Evolutionary conservation across 2,113 vertebrate species (phyloP), one percentile per base, ranked within the genome.

Genomic region (Ceyx melanurus): DNA sequence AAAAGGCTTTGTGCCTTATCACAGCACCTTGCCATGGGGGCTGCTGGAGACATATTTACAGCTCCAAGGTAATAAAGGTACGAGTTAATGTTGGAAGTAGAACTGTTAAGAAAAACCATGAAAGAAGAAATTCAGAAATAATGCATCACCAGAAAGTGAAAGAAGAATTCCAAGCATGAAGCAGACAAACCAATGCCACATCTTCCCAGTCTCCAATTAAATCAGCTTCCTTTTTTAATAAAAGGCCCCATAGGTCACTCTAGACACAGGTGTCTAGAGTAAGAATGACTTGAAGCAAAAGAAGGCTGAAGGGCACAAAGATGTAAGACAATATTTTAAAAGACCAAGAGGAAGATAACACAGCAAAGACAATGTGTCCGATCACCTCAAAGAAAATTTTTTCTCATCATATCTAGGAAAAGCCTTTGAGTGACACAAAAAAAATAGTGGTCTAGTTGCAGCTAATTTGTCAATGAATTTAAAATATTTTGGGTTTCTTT

Each of bases 131-230:
- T 46, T 76, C 50, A 85, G 60, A 89, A 87, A 89, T 60, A 80
- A 71, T 45, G 16, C n/a, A 60, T 42, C 53, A 61, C 13, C 31
- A 73, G 70, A 51, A 92, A 57, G 3, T 10, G 50, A 84, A 58
- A 65, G 29, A 62, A 56, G 13, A 88, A 71, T 90, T 85, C 51
- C 43, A 71, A 82, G 29, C 60, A 22, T 58, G 81, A 90, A 76
- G 21, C 70, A 76, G 71, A 13, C 2, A 3, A 75, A 56, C 19
- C 62, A 64, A 57, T 21, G 13, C 45, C 62, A 68, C 51, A 61
- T 21, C 31, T 89, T 86, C 51, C 74, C 54, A 33, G 58, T 45
- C 14, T n/a, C 35, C 20, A 42, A 2, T 53, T 89, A 71, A 83
- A 54, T 53, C 26, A 37, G 10, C 22, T 87, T 70, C 8, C 22